Base-by-base conservation (phyloP, 2,113 vertebrate species). In the Trogon surrucura region DNA sequence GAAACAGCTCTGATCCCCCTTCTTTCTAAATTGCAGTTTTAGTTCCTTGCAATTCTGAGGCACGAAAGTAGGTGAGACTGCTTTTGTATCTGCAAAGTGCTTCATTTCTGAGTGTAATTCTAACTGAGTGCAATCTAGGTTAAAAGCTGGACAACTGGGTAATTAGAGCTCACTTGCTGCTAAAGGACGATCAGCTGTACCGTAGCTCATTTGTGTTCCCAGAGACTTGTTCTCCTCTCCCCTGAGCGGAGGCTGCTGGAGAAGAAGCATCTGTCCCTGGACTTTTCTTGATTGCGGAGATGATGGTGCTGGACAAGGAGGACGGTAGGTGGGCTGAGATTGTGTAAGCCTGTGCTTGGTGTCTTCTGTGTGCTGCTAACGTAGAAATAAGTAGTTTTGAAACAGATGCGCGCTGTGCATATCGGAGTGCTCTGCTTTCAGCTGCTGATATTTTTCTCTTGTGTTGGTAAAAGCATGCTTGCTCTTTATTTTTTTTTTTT, bases 231-330 rank as follows among this genome's bases (percentile, higher is more conserved):
- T 97, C 96, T 95, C 93, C 84, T 95, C 97, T 97, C 96, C 95
- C 88, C 87, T 95, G 93, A 97, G 96, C 80, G 94, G 97, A 97
- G 98, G 98, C 98, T 98, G 98, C 98, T 98, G 98, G 98, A 99
- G 98, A 98, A 98, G 98, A 98, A 99, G 98, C 98, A 98, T 98
- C 98, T 98, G 98, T 98, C 98, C 98, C 98, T 97, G 96, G 98
- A 99, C 98, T 98, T 98, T 97, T 98, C 98, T 89, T 80, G 97
- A 95, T 98, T 98, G 98, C 98, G 77, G 99, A 99, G 99, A 99
- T 99, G 98, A 99, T 99, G 99, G 99, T 99, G 98, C 98, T 99
- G 98, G 99, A 99, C 98, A 99, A 99, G 99, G 99, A 99, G 98
- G 99, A 99, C 98, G 99, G 99, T 99, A 98, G 98, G 99, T 99